Evolutionary conservation across 2,113 vertebrate species (phyloP).

Genomic region (Hystrix cristata): DNA sequence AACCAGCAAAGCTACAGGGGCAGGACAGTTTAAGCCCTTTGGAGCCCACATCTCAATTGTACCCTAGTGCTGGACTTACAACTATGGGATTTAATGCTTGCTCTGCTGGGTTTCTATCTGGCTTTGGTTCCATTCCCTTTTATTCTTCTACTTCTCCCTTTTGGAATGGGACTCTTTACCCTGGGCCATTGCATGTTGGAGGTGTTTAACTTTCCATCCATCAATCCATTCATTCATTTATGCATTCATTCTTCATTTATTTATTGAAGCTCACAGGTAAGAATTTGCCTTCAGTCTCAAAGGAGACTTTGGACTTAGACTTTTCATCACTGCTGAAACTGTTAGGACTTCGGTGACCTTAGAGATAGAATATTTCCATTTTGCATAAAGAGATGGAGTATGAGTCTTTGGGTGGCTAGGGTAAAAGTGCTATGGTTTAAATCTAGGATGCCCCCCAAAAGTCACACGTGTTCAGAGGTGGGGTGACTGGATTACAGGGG

Average conservation of each 20-base stretch:
- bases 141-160: background rate
- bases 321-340: background rate
- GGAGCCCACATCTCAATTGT: background rate
- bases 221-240: background rate
- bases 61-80: background rate
- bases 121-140: background rate
- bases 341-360: background rate
- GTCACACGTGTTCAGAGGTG: background rate
- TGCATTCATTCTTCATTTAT: background rate
- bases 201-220: background rate
- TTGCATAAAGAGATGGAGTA: background rate
- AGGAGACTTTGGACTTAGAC: background rate
- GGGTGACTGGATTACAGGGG: background rate
- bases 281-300: background rate
- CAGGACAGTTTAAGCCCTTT: background rate
- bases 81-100: background rate
- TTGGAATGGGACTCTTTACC: background rate
- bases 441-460: background rate
- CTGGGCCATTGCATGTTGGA: background rate
- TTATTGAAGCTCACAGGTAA: background rate
- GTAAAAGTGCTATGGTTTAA: background rate
- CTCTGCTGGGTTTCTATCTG: background rate
- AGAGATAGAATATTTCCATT: background rate
- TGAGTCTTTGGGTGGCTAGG: background rate
- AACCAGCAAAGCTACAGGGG: background rate